Base-by-base conservation (phyloP, 2,113 vertebrate genomes). In the Poicephalus gulielmi region DNA sequence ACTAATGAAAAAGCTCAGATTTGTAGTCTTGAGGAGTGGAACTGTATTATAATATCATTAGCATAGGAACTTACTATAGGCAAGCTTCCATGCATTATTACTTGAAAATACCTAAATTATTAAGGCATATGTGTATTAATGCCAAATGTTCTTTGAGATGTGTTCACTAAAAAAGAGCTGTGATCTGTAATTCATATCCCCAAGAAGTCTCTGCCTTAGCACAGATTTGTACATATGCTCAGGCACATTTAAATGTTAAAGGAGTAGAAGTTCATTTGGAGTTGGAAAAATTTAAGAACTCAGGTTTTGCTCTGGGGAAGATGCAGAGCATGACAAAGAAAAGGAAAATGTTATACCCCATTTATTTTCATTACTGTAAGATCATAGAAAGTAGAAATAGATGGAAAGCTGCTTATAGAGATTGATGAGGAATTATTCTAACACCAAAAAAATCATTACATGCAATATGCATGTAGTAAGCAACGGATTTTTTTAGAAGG, bases 311-410 rank as follows among this genome's bases (percentile, higher is more conserved):
- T 92, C 62, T 76, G 41, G 22, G 31, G 25, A 88, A 91, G 59
- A 44, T 22, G 18, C 18, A 66, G 66, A 89, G 27, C 0, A 9
- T 49, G 8, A n/a, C 18, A 73, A 91, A 64, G 37, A 89, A 86
- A 86, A 94, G 30, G 28, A 9, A 82, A 87, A 69, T 66, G 46
- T 76, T 90, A 60, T 68, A 94, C 33, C 31, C 33, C 57, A 85
- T 92, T 95, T 96, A 83, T 95, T 95, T 96, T 96, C 88, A 87
- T 91, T 90, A 90, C 13, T 57, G 16, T 66, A 79, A 92, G 63
- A 89, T 33, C 55, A 84, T 17, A 52, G 12, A 57, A 81, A 81
- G 62, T 49, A 73, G 70, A 87, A 95, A 83, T 24, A 69, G 44
- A 90, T 73, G 39, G 85, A 90, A 95, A 95, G 28, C 67, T 92